A percentile compares a stretch with the other conserved stretches of the same genome.
Conservation (phyloP, 1,140 invertebrate species). For the Papilio machaon region DNA sequence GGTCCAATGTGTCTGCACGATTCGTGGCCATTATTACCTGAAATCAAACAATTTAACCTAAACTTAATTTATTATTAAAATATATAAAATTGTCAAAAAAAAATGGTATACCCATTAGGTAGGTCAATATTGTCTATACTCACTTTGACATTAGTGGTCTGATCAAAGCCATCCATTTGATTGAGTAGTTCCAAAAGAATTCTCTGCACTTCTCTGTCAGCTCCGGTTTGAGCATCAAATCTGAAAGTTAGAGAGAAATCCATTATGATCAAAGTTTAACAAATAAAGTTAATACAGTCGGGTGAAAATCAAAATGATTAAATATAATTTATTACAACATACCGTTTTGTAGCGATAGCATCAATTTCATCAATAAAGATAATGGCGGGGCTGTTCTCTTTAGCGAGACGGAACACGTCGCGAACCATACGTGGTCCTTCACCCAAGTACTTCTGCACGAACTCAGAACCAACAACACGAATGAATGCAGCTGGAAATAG, state of each 20-base stretch:
- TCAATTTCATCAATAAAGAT: constrained; percentile 99
- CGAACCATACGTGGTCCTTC: constrained; percentile 99
- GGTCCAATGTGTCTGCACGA: constrained; percentile 98
- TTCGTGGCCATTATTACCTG: constrained; percentile 99
- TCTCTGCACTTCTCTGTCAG: constrained; percentile 99
- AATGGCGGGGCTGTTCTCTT: constrained; percentile 99
- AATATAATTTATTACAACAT: constrained; percentile 9
- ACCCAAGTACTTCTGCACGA: constrained; percentile 99
- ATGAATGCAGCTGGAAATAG: constrained; percentile 93
- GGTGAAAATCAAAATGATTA: too few species aligned
- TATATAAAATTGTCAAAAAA: neutral
- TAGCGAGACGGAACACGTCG: constrained; percentile 99
- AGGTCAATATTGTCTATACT: constrained; percentile 26
- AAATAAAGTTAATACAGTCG: neutral
- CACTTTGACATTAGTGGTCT: constrained; percentile 99
- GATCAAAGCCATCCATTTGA: constrained; percentile 99
- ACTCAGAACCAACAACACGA: constrained; percentile 99
- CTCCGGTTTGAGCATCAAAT: constrained; percentile 99
- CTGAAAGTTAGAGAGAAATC: constrained; percentile 50
- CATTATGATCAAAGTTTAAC: constrained; percentile 32
- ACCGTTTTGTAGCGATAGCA: constrained; percentile 98
- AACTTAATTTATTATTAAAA: neutral
- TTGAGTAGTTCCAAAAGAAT: constrained; percentile 98
- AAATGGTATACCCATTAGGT: too few species aligned
- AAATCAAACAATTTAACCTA: constrained; percentile 41